Conservation (phyloP, 2,113 vertebrate genomes). For the Ovis canadensis region DNA sequence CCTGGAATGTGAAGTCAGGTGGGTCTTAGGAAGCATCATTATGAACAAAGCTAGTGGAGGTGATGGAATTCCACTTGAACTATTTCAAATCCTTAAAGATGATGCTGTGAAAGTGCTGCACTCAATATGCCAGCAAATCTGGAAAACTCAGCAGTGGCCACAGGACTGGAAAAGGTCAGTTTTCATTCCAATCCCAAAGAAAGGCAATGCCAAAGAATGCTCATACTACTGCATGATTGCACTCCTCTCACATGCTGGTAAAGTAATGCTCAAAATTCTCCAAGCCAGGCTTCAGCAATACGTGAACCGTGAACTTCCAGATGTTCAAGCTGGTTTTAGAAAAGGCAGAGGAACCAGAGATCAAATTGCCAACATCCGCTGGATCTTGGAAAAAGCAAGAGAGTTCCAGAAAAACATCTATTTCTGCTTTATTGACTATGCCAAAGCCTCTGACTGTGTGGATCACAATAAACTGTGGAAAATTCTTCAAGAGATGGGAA, state of each 20-base stretch:
- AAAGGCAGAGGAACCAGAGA: not conserved
- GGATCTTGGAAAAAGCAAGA: not conserved
- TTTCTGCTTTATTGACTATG: not conserved
- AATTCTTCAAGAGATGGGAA: not conserved
- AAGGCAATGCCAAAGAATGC: not conserved
- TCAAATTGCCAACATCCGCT: not conserved
- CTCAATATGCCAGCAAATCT: not conserved
- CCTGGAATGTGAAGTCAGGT: not conserved
- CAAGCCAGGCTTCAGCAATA: not conserved
- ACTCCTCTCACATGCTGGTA: accelerated
- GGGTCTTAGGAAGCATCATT: not conserved
- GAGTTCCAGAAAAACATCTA: not conserved
- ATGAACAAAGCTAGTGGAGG: not conserved
- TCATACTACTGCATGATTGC: not conserved
- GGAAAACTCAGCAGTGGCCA: not conserved
- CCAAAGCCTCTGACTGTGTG: not conserved
- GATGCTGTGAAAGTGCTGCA: not conserved
- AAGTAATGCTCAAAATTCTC: not conserved
- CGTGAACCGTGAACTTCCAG: not conserved
- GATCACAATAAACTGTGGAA: not conserved
- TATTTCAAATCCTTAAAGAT: not conserved
- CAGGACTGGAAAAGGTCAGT: not conserved
- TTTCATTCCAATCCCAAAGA: not conserved
- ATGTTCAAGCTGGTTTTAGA: not conserved
- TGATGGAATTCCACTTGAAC: not conserved